phyloP scores from a whole-genome alignment of 2,113 vertebrate genomes.

The Porphyrio hochstetteri region DNA sequence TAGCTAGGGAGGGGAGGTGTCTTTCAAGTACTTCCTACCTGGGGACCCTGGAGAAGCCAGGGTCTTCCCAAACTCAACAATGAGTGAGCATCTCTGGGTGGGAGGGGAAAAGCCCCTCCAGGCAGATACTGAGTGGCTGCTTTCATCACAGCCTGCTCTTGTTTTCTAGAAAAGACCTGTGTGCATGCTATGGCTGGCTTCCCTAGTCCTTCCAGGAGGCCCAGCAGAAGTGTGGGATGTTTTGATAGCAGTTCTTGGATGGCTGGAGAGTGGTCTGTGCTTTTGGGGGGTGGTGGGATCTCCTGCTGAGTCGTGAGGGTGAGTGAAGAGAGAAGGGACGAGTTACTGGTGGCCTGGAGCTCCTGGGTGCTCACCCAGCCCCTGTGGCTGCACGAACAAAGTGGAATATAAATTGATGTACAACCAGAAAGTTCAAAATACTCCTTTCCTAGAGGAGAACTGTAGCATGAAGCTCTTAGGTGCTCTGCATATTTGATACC shows the following conservation, averaged over 20 bases:
- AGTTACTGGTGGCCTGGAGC: not conserved
- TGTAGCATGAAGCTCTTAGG: slow-evolving; percentile 43
- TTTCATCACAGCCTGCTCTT: not conserved
- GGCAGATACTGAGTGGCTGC: not conserved
- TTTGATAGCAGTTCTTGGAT: not conserved
- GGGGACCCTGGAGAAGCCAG: not conserved
- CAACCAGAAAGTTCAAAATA: slow-evolving; percentile 34
- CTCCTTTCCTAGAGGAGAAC: slow-evolving; percentile 22
- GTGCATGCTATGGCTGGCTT: not conserved
- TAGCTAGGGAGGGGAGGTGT: not conserved
- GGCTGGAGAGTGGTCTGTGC: not conserved
- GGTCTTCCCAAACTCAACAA: not conserved
- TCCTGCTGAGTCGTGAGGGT: not conserved
- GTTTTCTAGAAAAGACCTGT: not conserved
- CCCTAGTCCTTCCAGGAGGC: not conserved
- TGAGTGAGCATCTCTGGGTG: not conserved
- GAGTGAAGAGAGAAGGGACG: not conserved
- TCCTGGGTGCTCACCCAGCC: not conserved
- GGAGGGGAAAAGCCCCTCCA: not conserved
- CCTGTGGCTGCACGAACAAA: slow-evolving; percentile 1
- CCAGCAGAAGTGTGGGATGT: not conserved
- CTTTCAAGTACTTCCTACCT: not conserved
- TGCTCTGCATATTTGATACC: slow-evolving; percentile 39
- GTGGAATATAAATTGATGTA: slow-evolving; percentile 30
- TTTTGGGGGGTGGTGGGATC: not conserved